Evolutionary conservation across 2,888 invertebrate genomes (phyloP).

Genomic region (Aphidoletes aphidimyza): DNA sequence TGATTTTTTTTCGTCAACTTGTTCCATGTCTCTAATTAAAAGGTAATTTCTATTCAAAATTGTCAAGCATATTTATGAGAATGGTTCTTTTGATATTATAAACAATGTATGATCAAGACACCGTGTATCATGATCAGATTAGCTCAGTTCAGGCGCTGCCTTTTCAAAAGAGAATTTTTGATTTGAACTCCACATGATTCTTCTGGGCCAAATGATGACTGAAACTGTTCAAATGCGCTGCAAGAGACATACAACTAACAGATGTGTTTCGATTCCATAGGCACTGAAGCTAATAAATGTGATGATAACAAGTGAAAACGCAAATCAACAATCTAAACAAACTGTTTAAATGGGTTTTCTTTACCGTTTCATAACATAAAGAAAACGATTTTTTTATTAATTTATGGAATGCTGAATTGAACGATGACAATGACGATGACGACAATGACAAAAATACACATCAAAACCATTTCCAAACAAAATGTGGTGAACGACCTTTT

Average conservation of each 20-base stretch:
- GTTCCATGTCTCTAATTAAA: neutral
- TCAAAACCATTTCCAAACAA: neutral
- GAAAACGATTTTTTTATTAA: neutral
- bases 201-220: neutral
- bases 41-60: constrained; percentile 47
- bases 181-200: neutral
- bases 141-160: too few relatives aligned
- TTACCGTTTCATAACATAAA: neutral
- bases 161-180: neutral
- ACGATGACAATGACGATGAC: neutral
- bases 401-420: neutral
- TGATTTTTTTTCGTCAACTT: constrained; percentile 1
- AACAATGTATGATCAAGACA: neutral
- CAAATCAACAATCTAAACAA: neutral
- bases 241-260: neutral
- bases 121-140: neutral
- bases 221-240: neutral
- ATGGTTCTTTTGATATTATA: neutral
- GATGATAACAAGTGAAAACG: constrained; percentile 2
- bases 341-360: constrained; percentile 19
- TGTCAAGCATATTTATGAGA: neutral
- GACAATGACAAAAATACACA: neutral
- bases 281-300: neutral
- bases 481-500: constrained; percentile 26
- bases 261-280: neutral